A percentile compares a stretch with the other conserved stretches of the same genome.
Evolutionary conservation across 2,888 invertebrate species (phyloP).

Genomic region (Aromia moschata): DNA sequence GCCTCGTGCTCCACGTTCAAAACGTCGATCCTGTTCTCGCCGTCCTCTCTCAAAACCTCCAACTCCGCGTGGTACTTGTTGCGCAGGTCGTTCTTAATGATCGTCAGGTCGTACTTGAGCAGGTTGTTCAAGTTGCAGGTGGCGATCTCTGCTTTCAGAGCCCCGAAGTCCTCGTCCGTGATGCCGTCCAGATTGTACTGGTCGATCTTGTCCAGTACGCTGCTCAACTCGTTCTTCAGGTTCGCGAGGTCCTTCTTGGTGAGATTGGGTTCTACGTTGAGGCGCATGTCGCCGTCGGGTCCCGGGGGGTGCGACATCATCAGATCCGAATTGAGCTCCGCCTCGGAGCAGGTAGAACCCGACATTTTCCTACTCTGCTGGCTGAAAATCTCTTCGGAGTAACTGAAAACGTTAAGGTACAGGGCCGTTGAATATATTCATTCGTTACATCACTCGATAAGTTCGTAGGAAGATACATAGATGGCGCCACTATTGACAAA

Average conservation of each 20-base stretch:
- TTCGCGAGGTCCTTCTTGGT: conserved; percentile 53
- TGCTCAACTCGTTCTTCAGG: conserved; percentile 51
- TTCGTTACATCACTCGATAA: no score
- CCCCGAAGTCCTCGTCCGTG: conserved; percentile 48
- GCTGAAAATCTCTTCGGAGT: conserved; percentile 75
- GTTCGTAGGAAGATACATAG: no score
- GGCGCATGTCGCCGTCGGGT: conserved; percentile 51
- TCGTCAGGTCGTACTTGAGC: conserved; percentile 50
- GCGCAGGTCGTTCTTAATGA: conserved; percentile 53
- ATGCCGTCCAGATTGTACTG: conserved; percentile 51
- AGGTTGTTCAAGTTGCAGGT: conserved; percentile 50
- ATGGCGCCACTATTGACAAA: no score
- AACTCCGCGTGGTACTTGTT: conserved; percentile 63
- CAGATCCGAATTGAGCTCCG: conserved; percentile 63
- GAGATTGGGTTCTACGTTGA: conserved; percentile 34
- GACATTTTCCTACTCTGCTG: conserved; percentile 72
- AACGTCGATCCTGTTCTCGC: conserved; percentile 61
- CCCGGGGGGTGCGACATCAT: conserved; percentile 47
- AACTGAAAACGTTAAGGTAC: no score
- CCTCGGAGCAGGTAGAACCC: conserved; percentile 59
- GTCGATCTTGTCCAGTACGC: conserved; percentile 45
- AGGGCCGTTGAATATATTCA: no score
- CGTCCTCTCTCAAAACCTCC: conserved; percentile 54
- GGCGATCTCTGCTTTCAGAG: conserved; percentile 48
- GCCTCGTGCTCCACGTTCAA: conserved; percentile 64